Evolutionary conservation across 2,888 invertebrate species (phyloP).

Genomic region (Euplexia lucipara): DNA sequence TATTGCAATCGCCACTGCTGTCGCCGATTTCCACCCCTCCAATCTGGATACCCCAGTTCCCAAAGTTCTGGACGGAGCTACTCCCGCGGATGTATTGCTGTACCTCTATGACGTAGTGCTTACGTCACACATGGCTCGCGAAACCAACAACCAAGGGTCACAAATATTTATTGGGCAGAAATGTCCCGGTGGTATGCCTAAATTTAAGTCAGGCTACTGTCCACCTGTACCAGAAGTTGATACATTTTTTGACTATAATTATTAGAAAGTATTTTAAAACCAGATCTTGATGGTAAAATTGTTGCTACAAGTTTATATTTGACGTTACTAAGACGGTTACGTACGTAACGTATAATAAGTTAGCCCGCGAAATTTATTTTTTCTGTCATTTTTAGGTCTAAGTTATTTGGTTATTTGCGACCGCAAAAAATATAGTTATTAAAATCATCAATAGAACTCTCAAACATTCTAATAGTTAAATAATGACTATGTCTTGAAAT

Average conservation of each 20-base stretch:
- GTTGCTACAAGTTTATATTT: neutral
- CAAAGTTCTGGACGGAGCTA: neutral
- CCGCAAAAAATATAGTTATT: too few relatives aligned
- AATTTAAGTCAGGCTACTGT: neutral
- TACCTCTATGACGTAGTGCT: constrained; percentile 40
- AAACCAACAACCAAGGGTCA: neutral
- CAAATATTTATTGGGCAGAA: accelerated
- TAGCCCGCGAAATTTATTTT: too few relatives aligned
- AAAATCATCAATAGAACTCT: too few relatives aligned
- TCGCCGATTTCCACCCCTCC: neutral
- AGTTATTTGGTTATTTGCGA: too few relatives aligned
- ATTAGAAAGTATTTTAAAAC: neutral
- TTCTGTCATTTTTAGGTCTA: too few relatives aligned
- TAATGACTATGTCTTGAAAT: too few relatives aligned
- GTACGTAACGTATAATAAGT: too few relatives aligned
- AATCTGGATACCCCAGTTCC: neutral
- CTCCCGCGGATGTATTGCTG: constrained; percentile 14
- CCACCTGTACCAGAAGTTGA: neutral
- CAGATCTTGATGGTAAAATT: neutral
- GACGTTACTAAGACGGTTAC: too few relatives aligned
- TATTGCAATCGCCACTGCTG: neutral
- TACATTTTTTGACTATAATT: neutral
- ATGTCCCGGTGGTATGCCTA: neutral
- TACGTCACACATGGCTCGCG: neutral
- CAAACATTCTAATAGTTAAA: too few relatives aligned